Evolutionary conservation across 2,888 invertebrate species (phyloP), one percentile per base, ranked within the genome.

Genomic region (Piscicola geometra): DNA sequence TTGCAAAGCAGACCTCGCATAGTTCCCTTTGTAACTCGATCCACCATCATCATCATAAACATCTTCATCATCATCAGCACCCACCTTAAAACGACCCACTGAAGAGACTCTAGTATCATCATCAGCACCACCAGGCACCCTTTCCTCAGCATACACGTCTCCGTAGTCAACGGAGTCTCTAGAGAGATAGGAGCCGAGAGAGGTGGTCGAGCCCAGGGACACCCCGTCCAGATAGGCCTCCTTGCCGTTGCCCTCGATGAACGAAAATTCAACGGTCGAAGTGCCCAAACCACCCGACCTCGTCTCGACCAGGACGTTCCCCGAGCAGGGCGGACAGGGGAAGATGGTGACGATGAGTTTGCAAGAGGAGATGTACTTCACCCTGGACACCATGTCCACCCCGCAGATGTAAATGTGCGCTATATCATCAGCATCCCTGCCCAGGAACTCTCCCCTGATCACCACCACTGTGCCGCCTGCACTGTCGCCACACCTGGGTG

Each of bases 241-340:
- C 41, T 15, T 41, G 41, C 9, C 41, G 15, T 41, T 15, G 9
- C 41, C 41, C 41, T 15, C 41, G 3, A 68, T 25, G 56, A 76
- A 78, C 3, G 71, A 30, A 47, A 75, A 78, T 52, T 76, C 70
- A 21, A 78, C 74, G 18, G 77, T 64, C 12, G 76, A 78, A 5
- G 47, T 25, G 25, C 81, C 82, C 32, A 81, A 81, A 21, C 84
- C 84, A 9, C 84, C 83, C 2, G 83, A 83, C 75, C 81, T 79
- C 2, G 84, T 84, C 76, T 83, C 83, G 28, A 84, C 79, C 60
- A 82, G 79, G 60, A 84, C 78, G 75, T 82, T 80, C 0, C 84
- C 84, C 25, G 79, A 81, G 30, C 83, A 81, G 0, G 82, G 80
- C 25, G 81, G 78, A 78, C 82, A 82, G 30, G 82, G 80, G 74